Percentiles rank a stretch among this genome's conserved stretches.
phyloP scores from a whole-genome alignment of 2,888 invertebrate species.

The Argynnis bischoffii region DNA sequence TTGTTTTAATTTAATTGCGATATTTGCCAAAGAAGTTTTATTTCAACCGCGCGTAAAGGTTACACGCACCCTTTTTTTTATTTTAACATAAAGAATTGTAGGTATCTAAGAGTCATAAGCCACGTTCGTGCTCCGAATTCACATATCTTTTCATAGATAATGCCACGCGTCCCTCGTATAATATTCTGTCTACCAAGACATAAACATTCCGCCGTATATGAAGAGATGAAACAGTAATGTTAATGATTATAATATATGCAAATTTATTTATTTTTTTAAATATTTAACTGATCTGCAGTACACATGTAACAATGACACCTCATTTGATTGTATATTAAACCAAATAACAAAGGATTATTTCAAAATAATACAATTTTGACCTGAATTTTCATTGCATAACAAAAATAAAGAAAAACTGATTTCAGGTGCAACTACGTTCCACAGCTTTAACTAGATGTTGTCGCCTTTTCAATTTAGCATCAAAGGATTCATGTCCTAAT shows the following conservation, averaged over 20 bases:
- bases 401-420: slow-evolving; percentile 10
- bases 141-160: slow-evolving; percentile 36
- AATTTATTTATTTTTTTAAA: too few relatives aligned
- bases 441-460: slow-evolving; percentile 48
- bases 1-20: too few relatives aligned
- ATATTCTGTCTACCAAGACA: slow-evolving; percentile 34
- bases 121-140: slow-evolving; percentile 32
- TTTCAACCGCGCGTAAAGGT: too few relatives aligned
- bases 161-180: slow-evolving; percentile 34
- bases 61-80: not conserved
- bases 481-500: slow-evolving; percentile 77
- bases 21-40: too few relatives aligned
- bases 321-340: too few relatives aligned
- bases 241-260: slow-evolving; percentile 42
- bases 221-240: slow-evolving; percentile 41
- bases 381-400: slow-evolving; percentile 9
- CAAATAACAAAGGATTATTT: not conserved
- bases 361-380: slow-evolving; percentile 1
- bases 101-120: slow-evolving; percentile 9
- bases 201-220: slow-evolving; percentile 31
- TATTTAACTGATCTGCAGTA: too few relatives aligned
- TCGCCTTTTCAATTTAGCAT: slow-evolving; percentile 76
- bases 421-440: slow-evolving; percentile 15
- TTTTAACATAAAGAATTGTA: not conserved
- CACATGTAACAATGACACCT: too few relatives aligned